Conservation (phyloP, 2,113 vertebrate species). For the Chunga burmeisteri region DNA sequence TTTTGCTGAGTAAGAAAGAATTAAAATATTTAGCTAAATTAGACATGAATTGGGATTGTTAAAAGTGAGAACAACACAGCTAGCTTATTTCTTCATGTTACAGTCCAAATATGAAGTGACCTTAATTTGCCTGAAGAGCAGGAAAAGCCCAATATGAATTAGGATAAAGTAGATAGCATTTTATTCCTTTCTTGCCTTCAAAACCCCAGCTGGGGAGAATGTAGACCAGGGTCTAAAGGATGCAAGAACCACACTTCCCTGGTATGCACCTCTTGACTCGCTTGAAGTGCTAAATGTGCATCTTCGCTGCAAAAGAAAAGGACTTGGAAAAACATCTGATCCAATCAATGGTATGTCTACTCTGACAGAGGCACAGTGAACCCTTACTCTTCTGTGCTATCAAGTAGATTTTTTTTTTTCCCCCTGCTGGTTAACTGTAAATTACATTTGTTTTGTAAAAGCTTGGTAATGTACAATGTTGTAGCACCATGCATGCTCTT, state of each 20-base stretch:
- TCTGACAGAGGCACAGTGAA: background rate
- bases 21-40: background rate
- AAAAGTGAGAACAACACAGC: background rate
- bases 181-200: background rate
- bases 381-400: background rate
- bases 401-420: no score
- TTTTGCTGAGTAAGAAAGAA: background rate
- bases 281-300: background rate
- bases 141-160: background rate
- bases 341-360: no score
- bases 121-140: background rate
- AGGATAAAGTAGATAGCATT: background rate
- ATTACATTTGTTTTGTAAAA: background rate
- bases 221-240: background rate
- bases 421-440: background rate
- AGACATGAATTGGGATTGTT: background rate
- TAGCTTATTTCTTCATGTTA: background rate
- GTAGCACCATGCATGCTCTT: background rate
- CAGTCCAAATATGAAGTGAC: background rate
- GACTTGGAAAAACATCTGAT: background rate
- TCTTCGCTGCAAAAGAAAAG: background rate
- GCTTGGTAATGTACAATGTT: background rate
- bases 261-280: fast-evolving
- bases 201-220: background rate
- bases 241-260: background rate